Percentiles rank a stretch among this genome's conserved stretches.
Evolutionary conservation across 2,888 invertebrate species (phyloP).

Genomic region (Plemyria rubiginata): DNA sequence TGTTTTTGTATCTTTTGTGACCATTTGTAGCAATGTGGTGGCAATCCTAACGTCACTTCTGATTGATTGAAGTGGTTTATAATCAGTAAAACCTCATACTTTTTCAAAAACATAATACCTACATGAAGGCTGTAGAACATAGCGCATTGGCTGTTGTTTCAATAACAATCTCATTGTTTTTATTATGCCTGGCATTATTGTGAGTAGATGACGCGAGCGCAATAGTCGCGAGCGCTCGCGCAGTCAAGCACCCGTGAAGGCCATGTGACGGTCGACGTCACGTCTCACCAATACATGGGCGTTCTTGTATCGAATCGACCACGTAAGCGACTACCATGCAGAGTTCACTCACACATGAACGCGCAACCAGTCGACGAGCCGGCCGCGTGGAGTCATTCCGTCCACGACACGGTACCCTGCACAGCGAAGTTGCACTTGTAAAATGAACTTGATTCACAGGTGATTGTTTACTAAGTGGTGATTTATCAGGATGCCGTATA

Average conservation of each 20-base stretch:
- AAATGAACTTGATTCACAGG: conserved; percentile 58
- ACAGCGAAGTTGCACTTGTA: conserved; percentile 44
- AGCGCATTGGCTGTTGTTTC: conserved; percentile 12
- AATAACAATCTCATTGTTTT: conserved; percentile 39
- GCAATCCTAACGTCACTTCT: conserved; percentile 14
- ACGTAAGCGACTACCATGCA: conserved; percentile 56
- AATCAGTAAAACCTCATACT: conserved; percentile 19
- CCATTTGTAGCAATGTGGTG: conserved; percentile 21
- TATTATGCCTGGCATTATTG: conserved; percentile 26
- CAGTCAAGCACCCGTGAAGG: conserved; percentile 75
- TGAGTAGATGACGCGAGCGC: conserved; percentile 1
- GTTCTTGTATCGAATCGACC: conserved; percentile 44
- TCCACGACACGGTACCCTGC: conserved; percentile 37
- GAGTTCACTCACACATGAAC: conserved; percentile 71
- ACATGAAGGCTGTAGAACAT: background rate
- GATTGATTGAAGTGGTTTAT: conserved; percentile 13
- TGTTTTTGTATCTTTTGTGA: conserved; percentile 20
- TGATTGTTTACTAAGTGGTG: conserved; percentile 51
- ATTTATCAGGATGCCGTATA: conserved; percentile 72
- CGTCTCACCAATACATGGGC: conserved; percentile 55
- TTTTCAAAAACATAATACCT: background rate
- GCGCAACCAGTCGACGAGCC: conserved; percentile 58
- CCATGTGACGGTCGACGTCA: conserved; percentile 67
- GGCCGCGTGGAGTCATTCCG: conserved; percentile 53
- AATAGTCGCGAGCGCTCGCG: conserved; percentile 44